Conservation (phyloP, 2,888 invertebrate species). For the Agrochola lota region DNA sequence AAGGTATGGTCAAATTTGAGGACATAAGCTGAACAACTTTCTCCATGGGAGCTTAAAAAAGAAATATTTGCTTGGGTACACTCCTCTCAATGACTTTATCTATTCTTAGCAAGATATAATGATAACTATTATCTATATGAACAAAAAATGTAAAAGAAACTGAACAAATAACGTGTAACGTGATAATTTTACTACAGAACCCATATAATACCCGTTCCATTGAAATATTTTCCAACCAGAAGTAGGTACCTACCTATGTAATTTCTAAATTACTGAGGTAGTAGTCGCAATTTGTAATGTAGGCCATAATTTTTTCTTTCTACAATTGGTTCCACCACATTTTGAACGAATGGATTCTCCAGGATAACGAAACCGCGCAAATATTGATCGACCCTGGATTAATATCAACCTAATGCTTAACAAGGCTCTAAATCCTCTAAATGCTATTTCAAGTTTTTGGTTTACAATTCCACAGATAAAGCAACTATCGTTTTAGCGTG, state of each 20-base stretch:
- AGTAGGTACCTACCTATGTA: not conserved
- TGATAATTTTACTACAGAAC: slow-evolving; percentile 17
- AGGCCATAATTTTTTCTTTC: slow-evolving; percentile 1
- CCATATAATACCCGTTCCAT: not conserved
- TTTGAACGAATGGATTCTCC: not conserved
- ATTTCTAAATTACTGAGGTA: slow-evolving; percentile 2
- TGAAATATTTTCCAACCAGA: not conserved
- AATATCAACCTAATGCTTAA: not conserved
- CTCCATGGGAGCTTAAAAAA: not conserved
- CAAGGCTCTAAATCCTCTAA: not conserved
- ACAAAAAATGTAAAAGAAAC: not conserved
- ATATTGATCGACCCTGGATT: not conserved
- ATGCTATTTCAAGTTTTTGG: not conserved
- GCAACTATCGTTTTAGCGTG: not conserved
- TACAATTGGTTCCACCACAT: slow-evolving; percentile 4
- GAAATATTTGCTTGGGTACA: not conserved
- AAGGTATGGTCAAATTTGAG: no score
- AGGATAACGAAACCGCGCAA: not conserved
- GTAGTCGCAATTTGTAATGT: slow-evolving; percentile 17
- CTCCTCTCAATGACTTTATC: not conserved
- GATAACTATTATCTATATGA: not conserved
- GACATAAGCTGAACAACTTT: no score
- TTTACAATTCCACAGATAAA: not conserved
- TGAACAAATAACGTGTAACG: not conserved
- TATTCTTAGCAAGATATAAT: not conserved